Evolutionary conservation across 1,140 invertebrate genomes (phyloP).

Genomic region (Stegodyphus mimosarum): DNA sequence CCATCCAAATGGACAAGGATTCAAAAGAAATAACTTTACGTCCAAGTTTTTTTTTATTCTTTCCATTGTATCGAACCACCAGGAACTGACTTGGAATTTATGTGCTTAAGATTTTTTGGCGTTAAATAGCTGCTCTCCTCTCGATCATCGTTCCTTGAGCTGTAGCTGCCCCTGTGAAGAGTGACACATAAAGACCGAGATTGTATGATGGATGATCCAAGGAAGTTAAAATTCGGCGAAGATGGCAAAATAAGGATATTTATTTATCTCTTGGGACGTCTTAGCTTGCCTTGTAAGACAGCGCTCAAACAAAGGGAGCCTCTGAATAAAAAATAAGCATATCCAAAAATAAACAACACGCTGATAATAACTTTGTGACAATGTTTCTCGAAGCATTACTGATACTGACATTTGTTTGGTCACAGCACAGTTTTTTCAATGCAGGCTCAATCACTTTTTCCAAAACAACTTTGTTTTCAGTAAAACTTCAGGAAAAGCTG

Average conservation of each 20-base stretch:
- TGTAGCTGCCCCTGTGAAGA: slow-evolving; percentile 32
- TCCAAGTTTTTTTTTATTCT: slow-evolving; percentile 42
- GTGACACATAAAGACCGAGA: slow-evolving; percentile 46
- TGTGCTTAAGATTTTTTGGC: slow-evolving; percentile 52
- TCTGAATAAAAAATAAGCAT: too few species aligned
- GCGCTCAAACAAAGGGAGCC: slow-evolving; percentile 22
- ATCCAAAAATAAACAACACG: too few species aligned
- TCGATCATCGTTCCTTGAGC: slow-evolving; percentile 23
- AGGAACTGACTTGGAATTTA: slow-evolving; percentile 47
- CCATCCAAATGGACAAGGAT: slow-evolving; percentile 55
- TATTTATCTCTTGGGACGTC: slow-evolving; percentile 23
- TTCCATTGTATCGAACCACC: not conserved
- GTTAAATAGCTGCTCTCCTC: slow-evolving; percentile 48
- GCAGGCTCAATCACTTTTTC: too few species aligned
- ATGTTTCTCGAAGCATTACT: too few species aligned
- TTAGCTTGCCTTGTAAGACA: slow-evolving; percentile 32
- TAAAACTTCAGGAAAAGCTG: too few species aligned
- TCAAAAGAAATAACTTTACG: slow-evolving; percentile 56
- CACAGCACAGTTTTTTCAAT: too few species aligned
- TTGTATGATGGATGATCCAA: slow-evolving; percentile 30
- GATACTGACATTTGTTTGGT: too few species aligned
- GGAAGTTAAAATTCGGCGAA: slow-evolving; percentile 36
- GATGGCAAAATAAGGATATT: slow-evolving; percentile 26
- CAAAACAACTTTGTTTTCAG: too few species aligned
- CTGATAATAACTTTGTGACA: too few species aligned